Conservation (phyloP, 2,797 vertebrate species). For the Acomys russatus region DNA sequence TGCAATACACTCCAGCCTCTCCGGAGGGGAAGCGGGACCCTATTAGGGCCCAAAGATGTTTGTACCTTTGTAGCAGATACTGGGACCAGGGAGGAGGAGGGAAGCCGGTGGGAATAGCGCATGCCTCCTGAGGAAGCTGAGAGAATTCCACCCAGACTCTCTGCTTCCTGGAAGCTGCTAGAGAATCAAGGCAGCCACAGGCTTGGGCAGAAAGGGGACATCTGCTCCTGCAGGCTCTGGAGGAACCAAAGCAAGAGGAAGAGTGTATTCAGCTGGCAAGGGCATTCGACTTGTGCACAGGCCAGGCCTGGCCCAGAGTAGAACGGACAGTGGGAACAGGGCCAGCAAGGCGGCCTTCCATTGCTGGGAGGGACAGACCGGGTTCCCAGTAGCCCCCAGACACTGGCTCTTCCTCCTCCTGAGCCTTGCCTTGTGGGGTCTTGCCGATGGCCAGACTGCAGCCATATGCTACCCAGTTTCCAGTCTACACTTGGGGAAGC, state of each 20-base stretch:
- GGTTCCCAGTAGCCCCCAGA: not conserved
- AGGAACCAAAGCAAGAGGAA: slow-evolving; percentile 58
- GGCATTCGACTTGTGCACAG: not conserved
- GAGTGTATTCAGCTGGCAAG: not conserved
- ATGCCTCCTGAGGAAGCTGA: slow-evolving; percentile 67
- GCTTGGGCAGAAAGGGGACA: slow-evolving; percentile 74
- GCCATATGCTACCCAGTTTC: not conserved
- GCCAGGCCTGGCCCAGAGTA: slow-evolving; percentile 17
- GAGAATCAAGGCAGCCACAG: not conserved
- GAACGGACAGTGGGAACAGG: not conserved
- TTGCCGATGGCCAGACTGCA: not conserved
- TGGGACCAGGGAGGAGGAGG: not conserved
- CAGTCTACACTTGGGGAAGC: not conserved
- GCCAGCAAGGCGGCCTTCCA: not conserved
- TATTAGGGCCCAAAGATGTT: not conserved
- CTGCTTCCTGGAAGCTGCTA: slow-evolving; percentile 62
- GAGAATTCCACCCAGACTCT: slow-evolving; percentile 62
- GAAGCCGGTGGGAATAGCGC: not conserved
- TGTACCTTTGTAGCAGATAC: not conserved
- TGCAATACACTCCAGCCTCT: not conserved
- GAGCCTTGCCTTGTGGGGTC: not conserved
- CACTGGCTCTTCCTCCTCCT: not conserved
- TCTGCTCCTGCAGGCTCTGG: slow-evolving; percentile 70
- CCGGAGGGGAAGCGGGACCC: not conserved
- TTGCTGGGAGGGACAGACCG: not conserved